These are phyloP conservation scores for Lissonota sp. DNA, from an alignment of 2,888 invertebrate genomes.

Conservation along the genomic window DNA sequence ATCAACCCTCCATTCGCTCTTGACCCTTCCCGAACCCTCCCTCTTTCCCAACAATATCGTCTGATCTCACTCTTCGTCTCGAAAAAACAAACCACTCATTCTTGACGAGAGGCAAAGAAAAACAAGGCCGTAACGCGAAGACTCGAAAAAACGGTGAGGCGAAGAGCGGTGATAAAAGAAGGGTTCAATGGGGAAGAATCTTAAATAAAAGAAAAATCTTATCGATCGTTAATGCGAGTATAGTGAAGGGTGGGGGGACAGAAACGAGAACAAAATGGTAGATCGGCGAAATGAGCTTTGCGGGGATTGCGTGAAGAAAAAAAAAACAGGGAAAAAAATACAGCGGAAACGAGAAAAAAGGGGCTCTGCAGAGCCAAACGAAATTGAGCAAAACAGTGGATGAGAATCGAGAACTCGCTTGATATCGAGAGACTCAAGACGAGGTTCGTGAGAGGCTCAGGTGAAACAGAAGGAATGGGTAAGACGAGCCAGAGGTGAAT, in stretches of 20 bases:
- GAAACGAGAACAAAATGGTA: conserved; percentile 43
- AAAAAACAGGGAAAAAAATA: not conserved
- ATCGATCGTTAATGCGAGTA: conserved; percentile 16
- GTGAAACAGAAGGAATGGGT: conserved; percentile 59
- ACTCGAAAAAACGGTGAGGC: not conserved
- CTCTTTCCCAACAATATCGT: not conserved
- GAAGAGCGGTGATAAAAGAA: not conserved
- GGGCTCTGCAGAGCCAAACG: conserved; percentile 30
- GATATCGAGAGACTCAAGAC: conserved; percentile 7
- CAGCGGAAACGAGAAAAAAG: conserved; percentile 23
- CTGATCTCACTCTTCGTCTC: not conserved
- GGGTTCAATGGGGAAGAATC: conserved; percentile 35
- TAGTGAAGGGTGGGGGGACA: conserved; percentile 1
- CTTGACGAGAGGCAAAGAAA: conserved; percentile 12
- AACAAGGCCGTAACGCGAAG: conserved; percentile 12
- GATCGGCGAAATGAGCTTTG: conserved; percentile 40
- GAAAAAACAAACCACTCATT: not conserved
- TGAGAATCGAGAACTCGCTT: conserved; percentile 55
- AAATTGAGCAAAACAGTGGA: conserved; percentile 57
- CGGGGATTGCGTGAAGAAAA: conserved; percentile 35
- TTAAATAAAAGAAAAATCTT: conserved; percentile 39
- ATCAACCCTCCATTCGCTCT: not conserved
- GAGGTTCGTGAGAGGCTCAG: conserved; percentile 49
- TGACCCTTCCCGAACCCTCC: too few species aligned
- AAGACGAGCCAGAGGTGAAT: conserved; percentile 50